Evolutionary conservation across 2,797 vertebrate genomes (phyloP), one percentile per base, ranked within the genome.

Genomic region (Semotilus atromaculatus): DNA sequence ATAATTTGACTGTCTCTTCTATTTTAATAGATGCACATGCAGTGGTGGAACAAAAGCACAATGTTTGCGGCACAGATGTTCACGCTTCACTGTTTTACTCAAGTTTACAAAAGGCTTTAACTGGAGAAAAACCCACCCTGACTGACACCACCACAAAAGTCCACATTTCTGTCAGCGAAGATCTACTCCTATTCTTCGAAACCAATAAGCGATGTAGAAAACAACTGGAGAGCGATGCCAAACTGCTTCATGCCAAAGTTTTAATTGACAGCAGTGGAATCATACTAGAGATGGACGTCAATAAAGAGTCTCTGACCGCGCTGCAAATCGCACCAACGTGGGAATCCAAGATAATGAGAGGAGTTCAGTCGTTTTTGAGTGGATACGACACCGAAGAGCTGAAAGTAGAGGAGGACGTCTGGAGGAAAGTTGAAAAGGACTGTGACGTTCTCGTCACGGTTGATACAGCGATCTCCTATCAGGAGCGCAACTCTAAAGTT

Each of bases 301-400:
- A 89, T 55, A 84, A 75, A 66, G 80, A 91, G 11, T 86, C 86
- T 18, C 86, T 92, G 55, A 77, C 85, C 21, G 77, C 83, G 9
- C 34, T 89, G 55, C 76, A 82, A 36, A 67, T 92, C 53, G 90
- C 91, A 43, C 80, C 84, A 26, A 81, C 75, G 7, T 93, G 92
- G 92, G 81, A 90, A 53, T 73, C 55, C 7, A 86, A 88, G 19
- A 86, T 75, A 4, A 84, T 0, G 79, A 86, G 53, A 31, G 85
- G 66, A 83, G 72, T 87, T 36, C 38, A 87, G 79, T 36, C 55
- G n/a, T 77, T 91, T 64, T 64, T 92, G 10, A 67, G 77, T 3
- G 86, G 77, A 72, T 91, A 86, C 58, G 67, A 51, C 11, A 74
- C 81, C 38, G 53, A 60, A 23, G 81, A 86, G n/a, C 19, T 90